Conservation (phyloP, 2,113 vertebrate species). For the Brachirus orientalis region DNA sequence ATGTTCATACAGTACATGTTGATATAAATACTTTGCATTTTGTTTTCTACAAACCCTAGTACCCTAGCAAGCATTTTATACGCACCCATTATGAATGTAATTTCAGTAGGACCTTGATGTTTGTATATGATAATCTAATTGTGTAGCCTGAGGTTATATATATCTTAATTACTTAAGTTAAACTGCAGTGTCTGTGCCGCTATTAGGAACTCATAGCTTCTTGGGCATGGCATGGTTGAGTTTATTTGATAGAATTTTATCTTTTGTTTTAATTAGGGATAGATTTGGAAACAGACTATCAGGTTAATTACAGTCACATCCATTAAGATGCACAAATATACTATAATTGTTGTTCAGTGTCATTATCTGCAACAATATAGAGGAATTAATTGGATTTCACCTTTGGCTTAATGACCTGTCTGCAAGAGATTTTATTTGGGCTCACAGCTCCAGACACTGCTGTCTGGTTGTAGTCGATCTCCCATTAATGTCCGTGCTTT, state of each 20-base stretch:
- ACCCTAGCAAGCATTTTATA: slow-evolving; percentile 10
- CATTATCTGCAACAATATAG: slow-evolving; percentile 39
- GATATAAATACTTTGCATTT: not conserved
- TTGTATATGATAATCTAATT: slow-evolving; percentile 32
- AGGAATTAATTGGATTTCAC: slow-evolving; percentile 69
- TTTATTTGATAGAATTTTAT: slow-evolving; percentile 62
- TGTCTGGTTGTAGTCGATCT: slow-evolving; percentile 53
- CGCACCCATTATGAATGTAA: not conserved
- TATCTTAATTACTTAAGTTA: slow-evolving; percentile 53
- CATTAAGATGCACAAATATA: slow-evolving; percentile 63
- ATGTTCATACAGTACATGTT: too few relatives aligned
- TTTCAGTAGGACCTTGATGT: slow-evolving; percentile 4
- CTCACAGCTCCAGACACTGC: slow-evolving; percentile 46
- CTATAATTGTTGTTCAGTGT: slow-evolving; percentile 53
- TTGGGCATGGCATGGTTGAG: slow-evolving; percentile 18
- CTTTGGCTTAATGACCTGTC: slow-evolving; percentile 68
- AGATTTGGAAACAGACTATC: slow-evolving; percentile 41
- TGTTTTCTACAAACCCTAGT: not conserved
- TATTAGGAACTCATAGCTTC: slow-evolving; percentile 38
- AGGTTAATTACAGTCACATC: slow-evolving; percentile 68
- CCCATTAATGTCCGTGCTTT: slow-evolving; percentile 65
- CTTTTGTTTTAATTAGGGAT: slow-evolving; percentile 69
- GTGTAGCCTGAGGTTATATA: slow-evolving; percentile 12
- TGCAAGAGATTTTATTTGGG: slow-evolving; percentile 55
- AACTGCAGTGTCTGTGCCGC: slow-evolving; percentile 14